Percentiles rank a stretch among this genome's conserved stretches.
These are phyloP conservation scores for Eonycteris spelaea DNA, from an alignment of 2,113 vertebrate species.

Conservation along the genomic window DNA sequence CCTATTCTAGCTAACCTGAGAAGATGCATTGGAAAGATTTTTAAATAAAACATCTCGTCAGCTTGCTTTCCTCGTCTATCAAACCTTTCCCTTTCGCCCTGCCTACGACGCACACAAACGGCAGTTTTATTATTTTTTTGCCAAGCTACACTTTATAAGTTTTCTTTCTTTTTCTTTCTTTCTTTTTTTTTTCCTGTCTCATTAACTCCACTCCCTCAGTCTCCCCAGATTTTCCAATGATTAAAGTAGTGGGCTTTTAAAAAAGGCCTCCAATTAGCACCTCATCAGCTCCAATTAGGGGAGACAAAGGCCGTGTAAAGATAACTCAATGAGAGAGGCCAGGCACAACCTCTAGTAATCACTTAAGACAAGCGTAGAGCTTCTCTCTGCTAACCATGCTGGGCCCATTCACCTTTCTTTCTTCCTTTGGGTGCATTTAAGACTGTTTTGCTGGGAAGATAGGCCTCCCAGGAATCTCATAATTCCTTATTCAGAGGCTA, in stretches of 20 bases:
- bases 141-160: not conserved
- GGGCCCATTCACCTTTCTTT: constrained; percentile 85
- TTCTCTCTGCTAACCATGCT: constrained; percentile 83
- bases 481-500: constrained; percentile 92
- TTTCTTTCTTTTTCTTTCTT: constrained; percentile 82
- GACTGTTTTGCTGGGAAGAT: constrained; percentile 92
- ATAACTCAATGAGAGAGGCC: constrained; percentile 94
- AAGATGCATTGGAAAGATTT: not conserved
- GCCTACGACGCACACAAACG: not conserved
- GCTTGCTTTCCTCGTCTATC: not conserved
- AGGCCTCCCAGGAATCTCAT: constrained; percentile 94
- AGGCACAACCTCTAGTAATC: constrained; percentile 89
- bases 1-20: not conserved
- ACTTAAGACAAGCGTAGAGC: constrained; percentile 89
- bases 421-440: constrained; percentile 86
- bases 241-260: constrained; percentile 90
- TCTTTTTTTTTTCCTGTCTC: constrained; percentile 84
- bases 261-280: constrained; percentile 98
- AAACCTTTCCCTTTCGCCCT: not conserved
- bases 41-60: not conserved
- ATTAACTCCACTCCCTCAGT: constrained; percentile 97
- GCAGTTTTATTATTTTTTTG: constrained; percentile 26
- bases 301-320: constrained; percentile 98
- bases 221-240: constrained; percentile 87
- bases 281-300: constrained; percentile 99